Percentiles rank a stretch among this genome's conserved stretches.
Conservation (phyloP, 2,113 vertebrate genomes). For the Callipepla californica region DNA sequence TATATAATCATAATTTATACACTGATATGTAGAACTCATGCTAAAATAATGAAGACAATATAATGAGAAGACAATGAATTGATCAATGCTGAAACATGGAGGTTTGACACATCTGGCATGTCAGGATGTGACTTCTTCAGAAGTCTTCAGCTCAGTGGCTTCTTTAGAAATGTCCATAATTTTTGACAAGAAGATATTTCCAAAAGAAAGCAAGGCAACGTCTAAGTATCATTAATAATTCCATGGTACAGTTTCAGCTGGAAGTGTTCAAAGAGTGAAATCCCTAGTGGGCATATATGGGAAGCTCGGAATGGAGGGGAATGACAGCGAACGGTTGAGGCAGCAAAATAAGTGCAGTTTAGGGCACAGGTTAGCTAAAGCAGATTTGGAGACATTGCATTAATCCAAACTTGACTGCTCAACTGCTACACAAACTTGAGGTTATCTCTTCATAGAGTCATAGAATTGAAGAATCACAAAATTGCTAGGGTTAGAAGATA, state of each 20-base stretch:
- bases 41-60: slow-evolving; percentile 8
- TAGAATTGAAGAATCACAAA: background rate
- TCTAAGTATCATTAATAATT: background rate
- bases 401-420: background rate
- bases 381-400: background rate
- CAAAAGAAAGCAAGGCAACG: background rate
- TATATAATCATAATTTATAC: background rate
- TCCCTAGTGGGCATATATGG: rapidly evolving
- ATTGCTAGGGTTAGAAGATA: background rate
- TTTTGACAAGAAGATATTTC: background rate
- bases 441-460: background rate
- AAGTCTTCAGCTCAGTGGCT: background rate
- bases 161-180: background rate
- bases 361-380: background rate
- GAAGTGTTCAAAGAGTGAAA: background rate
- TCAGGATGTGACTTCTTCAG: background rate
- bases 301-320: background rate
- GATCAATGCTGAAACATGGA: background rate
- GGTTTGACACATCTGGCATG: background rate
- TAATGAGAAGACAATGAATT: background rate
- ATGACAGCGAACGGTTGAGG: background rate
- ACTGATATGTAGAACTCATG: background rate
- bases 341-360: background rate
- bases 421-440: background rate
- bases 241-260: background rate